Conservation (phyloP, 2,113 vertebrate genomes). For the Oenanthe melanoleuca region DNA sequence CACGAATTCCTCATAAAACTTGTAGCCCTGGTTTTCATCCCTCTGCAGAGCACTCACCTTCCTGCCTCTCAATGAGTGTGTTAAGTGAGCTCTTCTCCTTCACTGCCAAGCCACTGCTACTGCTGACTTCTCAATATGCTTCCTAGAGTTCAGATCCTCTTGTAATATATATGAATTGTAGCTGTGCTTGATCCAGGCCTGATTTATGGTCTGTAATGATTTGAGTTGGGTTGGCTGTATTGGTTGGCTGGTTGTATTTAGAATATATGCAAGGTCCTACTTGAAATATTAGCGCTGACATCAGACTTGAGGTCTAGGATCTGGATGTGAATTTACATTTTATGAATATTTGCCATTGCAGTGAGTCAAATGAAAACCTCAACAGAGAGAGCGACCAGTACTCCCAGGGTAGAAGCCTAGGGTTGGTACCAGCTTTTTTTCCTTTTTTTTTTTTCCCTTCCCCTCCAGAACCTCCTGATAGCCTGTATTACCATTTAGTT, state of each 20-base stretch:
- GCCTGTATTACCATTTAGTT: not conserved
- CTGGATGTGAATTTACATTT: constrained; percentile 7
- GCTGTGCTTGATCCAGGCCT: not conserved
- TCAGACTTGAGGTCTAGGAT: not conserved
- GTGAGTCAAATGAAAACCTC: not conserved
- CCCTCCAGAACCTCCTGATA: not conserved
- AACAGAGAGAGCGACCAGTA: not conserved
- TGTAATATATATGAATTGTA: not conserved
- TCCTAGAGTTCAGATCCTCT: not conserved
- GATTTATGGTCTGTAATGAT: not conserved
- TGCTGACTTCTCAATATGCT: not conserved
- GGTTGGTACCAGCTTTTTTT: not conserved
- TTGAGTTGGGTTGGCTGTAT: not conserved
- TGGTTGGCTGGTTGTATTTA: not conserved
- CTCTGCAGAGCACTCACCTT: not conserved
- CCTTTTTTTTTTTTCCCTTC: accelerated
- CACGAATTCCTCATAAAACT: not conserved
- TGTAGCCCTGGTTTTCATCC: not conserved
- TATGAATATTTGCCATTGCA: not conserved
- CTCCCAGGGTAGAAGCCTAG: not conserved
- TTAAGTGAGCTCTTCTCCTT: not conserved
- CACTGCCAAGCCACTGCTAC: not conserved
- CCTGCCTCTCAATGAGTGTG: not conserved
- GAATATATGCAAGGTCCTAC: not conserved
- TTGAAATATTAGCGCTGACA: not conserved